Evolutionary conservation across 2,797 vertebrate genomes (phyloP), one percentile per base, ranked within the genome.

Genomic region (Gouania willdenowi): DNA sequence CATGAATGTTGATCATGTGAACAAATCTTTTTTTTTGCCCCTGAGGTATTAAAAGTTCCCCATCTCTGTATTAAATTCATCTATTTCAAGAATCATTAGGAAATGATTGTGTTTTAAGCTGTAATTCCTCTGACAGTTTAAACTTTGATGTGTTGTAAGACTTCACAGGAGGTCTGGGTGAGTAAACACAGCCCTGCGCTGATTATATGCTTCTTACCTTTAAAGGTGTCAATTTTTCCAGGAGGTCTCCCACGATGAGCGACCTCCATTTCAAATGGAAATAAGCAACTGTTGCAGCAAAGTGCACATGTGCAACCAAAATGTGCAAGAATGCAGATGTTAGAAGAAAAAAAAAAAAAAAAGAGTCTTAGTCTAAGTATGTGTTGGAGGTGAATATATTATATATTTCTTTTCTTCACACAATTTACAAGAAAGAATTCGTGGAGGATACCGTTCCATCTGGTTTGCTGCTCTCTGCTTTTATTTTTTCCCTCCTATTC

Each of bases 151-250:
- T n/a, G n/a, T n/a, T n/a, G n/a, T n/a, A n/a, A n/a, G 24, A 36
- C 52, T 29, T 69, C 73, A 66, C 53, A 63, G 73, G 67, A 74
- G 70, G 69, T 61, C 67, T 41, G 34, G 20, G 41, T 34, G 46
- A 50, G 57, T 57, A 71, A 72, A 71, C 55, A 43, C 40, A 60
- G 43, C 66, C 66, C 77, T 71, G 71, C 62, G 70, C 37, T 59
- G 37, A 66, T 77, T 66, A 74, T 61, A 56, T 60, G 41, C 45
- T 48, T 68, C 33, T 67, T 75, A 82, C 66, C 51, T 77, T 73
- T 71, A 59, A 66, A 68, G 55, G 72, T 83, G 66, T 84, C 79
- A 73, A 52, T 71, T 81, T 83, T 84, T 85, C 81, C 79, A 78
- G 49, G 8, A 15, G 67, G 51, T 69, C 71, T 74, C 82, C 71